Conservation (phyloP, 2,888 invertebrate species). For the Pharmacophagus antenor region DNA sequence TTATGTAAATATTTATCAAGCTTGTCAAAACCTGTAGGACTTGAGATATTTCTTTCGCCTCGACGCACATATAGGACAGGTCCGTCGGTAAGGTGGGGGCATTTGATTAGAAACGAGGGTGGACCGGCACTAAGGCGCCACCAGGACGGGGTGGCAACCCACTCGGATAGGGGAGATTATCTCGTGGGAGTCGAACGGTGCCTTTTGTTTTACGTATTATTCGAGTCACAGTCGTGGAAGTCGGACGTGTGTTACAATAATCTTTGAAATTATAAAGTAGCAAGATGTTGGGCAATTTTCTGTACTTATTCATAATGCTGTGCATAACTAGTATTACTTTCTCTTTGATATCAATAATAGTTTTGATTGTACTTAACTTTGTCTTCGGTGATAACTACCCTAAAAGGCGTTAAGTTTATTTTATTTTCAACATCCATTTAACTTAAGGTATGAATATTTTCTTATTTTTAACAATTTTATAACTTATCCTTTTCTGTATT, state of each 20-base stretch:
- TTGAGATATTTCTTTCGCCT: not conserved
- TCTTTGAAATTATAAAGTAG: not conserved
- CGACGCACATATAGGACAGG: not conserved
- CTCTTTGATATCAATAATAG: not conserved
- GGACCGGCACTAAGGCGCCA: not conserved
- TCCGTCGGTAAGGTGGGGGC: not conserved
- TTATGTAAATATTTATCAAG: slow-evolving; percentile 2
- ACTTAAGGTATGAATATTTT: too few relatives aligned
- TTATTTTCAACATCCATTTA: not conserved
- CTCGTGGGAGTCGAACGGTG: not conserved
- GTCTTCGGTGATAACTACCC: not conserved
- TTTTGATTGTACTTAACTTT: not conserved
- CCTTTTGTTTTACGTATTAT: not conserved
- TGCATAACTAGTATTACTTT: not conserved
- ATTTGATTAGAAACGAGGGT: not conserved
- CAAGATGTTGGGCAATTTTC: not conserved
- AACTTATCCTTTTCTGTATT: too few relatives aligned
- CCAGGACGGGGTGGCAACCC: not conserved
- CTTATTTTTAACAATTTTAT: not conserved
- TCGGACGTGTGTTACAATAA: not conserved
- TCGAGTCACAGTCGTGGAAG: not conserved
- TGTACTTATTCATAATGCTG: not conserved
- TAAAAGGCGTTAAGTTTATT: not conserved
- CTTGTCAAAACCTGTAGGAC: not conserved
- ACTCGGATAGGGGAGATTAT: not conserved